Evolutionary conservation across 2,797 vertebrate species (phyloP).

Genomic region (Paguma larvata): DNA sequence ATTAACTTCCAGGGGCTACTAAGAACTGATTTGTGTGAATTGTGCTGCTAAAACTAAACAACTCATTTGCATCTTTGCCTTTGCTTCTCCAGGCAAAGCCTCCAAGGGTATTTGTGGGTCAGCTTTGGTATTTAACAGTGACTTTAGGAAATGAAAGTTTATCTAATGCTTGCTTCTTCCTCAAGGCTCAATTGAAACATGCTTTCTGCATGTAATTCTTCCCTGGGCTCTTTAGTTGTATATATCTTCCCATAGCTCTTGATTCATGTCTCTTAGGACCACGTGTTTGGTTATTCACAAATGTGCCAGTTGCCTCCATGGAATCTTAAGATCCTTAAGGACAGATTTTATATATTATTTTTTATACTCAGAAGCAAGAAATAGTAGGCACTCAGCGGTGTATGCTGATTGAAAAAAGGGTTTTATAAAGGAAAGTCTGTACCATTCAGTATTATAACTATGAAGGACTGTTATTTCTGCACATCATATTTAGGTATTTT

Average conservation of each 20-base stretch:
- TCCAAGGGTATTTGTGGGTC: background rate
- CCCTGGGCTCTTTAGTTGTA: background rate
- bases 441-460: background rate
- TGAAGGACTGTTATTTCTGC: background rate
- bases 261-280: background rate
- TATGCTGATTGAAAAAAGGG: background rate
- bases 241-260: background rate
- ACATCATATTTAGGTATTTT: background rate
- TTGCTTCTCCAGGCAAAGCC: background rate
- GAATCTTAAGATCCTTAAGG: conserved; percentile 4
- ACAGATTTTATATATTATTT: background rate
- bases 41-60: conserved; percentile 10
- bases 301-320: background rate
- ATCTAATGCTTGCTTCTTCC: background rate
- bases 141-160: background rate
- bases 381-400: background rate
- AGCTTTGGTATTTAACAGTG: background rate
- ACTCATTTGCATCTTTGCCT: background rate
- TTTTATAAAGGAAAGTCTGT: background rate
- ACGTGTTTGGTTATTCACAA: background rate
- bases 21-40: conserved; percentile 63
- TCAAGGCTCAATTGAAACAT: background rate
- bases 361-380: background rate
- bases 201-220: background rate
- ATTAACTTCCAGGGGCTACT: conserved; percentile 54